A percentile compares a stretch with the other conserved stretches of the same genome.
Evolutionary conservation across 2,113 vertebrate genomes (phyloP).

Genomic region (Orycteropus afer): DNA sequence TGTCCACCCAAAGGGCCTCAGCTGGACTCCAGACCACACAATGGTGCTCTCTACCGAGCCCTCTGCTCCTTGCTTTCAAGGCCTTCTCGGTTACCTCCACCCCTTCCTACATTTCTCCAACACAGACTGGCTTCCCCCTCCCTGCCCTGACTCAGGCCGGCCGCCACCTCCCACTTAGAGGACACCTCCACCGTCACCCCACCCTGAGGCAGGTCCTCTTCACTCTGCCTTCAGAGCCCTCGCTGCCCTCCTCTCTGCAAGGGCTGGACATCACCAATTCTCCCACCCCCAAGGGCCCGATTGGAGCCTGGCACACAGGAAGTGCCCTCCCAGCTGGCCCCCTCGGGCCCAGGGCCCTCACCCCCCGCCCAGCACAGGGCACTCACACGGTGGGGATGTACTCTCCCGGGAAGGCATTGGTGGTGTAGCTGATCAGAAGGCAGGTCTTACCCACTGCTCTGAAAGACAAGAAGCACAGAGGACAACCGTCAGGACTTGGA

Average conservation of each 20-base stretch:
- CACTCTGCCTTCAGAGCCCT: not conserved
- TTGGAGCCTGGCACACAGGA: not conserved
- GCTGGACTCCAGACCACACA: rapidly evolving
- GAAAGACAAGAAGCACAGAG: constrained; percentile 76
- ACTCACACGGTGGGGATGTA: constrained; percentile 99
- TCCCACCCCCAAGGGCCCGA: not conserved
- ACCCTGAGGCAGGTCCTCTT: not conserved
- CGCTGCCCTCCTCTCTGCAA: not conserved
- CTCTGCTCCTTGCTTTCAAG: not conserved
- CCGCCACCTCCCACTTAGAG: not conserved
- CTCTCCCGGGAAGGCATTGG: constrained; percentile 98
- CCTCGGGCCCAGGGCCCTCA: not conserved
- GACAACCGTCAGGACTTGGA: not conserved
- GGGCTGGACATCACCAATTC: not conserved
- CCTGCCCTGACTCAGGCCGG: not conserved
- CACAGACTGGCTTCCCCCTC: not conserved
- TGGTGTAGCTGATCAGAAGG: constrained; percentile 98
- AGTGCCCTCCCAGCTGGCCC: not conserved
- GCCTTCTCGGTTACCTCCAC: not conserved
- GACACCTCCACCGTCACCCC: not conserved
- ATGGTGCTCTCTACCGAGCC: rapidly evolving
- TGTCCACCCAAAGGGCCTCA: rapidly evolving
- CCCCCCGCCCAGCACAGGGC: not conserved
- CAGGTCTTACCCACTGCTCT: constrained; percentile 99
- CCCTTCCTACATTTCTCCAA: not conserved